Conservation (phyloP, 2,113 vertebrate genomes). For the Nibea coibor region DNA sequence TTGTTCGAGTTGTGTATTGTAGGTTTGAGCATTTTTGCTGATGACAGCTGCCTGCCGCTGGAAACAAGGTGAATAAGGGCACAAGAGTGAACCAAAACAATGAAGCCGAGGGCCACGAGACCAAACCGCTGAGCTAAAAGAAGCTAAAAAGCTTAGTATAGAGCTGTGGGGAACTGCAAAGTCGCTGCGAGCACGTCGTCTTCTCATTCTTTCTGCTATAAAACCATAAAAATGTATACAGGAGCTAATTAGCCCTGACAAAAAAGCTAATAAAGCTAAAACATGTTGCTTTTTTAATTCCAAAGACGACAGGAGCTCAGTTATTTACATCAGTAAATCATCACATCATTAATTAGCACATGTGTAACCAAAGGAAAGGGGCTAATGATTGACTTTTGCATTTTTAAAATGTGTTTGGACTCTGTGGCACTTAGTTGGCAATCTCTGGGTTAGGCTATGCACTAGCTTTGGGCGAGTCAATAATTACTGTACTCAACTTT, state of each 20-base stretch:
- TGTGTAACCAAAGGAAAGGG: constrained; percentile 3
- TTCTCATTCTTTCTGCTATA: too few relatives aligned
- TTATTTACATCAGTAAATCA: too few relatives aligned
- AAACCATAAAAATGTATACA: neutral
- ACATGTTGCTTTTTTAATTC: neutral
- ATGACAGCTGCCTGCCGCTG: neutral
- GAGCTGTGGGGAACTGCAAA: neutral
- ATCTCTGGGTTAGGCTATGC: neutral
- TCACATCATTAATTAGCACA: neutral
- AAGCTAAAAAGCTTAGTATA: neutral
- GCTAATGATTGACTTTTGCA: neutral
- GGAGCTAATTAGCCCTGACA: constrained; percentile 1
- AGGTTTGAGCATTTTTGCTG: neutral
- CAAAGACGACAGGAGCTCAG: neutral
- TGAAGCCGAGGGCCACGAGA: neutral
- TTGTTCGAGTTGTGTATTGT: neutral
- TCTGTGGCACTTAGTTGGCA: neutral
- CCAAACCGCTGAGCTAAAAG: constrained; percentile 5
- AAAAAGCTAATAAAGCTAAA: constrained; percentile 12
- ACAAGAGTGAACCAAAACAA: neutral
- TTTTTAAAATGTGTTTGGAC: neutral
- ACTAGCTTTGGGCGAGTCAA: constrained; percentile 22
- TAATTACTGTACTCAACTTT: constrained; percentile 53
- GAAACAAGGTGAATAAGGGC: neutral
- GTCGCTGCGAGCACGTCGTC: neutral